Base-by-base conservation (phyloP, 2,888 invertebrate genomes). In the Netelia inedita region DNA sequence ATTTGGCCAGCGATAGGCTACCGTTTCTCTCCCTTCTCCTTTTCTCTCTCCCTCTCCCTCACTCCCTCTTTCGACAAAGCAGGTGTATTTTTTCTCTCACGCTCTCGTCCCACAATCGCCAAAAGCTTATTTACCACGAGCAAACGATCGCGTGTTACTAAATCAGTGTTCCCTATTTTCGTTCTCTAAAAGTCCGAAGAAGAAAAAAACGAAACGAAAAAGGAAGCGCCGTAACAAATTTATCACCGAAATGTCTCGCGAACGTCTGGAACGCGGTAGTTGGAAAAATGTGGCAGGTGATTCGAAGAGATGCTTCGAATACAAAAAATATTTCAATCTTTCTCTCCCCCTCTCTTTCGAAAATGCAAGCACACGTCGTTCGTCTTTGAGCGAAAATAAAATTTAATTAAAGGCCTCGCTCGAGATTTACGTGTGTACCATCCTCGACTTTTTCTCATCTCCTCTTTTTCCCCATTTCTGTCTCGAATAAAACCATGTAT, bases 61-160 rank as follows among this genome's bases (percentile, higher is more conserved):
- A 3, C 10, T 55, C n/a, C 14, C 14, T 55, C 55, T n/a, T 55
- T 46, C 35, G 14, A 53, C 53, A 3, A 8, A 23, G 23, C 74
- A 75, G 74, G 74, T 75, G 74, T 65, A 63, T 65, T 75, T 63
- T 75, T 75, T 65, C n/a, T 35, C 21, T n/a, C n/a, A 14, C n/a
- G 14, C 28, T 35, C 55, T 14, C 57, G 11, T 57, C 71, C 10
- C 43, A 35, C 21, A 35, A 57, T 72, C 57, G 28, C 11, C 43
- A 21, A 57, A 57, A 65, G 19, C 73, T 55, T 46, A 35, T 63
- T 75, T 75, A 35, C 46, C 21, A 21, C 8, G 28, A 5, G 11
- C 35, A 65, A 53, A 50, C 65, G 19, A 35, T 14, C 23, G 21
- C 35, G 35, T 35, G n/a, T 75, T 61, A 14, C 11, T 74, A 19